Evolutionary conservation across 2,797 vertebrate species (phyloP).

Genomic region (Pempheris klunzingeri): DNA sequence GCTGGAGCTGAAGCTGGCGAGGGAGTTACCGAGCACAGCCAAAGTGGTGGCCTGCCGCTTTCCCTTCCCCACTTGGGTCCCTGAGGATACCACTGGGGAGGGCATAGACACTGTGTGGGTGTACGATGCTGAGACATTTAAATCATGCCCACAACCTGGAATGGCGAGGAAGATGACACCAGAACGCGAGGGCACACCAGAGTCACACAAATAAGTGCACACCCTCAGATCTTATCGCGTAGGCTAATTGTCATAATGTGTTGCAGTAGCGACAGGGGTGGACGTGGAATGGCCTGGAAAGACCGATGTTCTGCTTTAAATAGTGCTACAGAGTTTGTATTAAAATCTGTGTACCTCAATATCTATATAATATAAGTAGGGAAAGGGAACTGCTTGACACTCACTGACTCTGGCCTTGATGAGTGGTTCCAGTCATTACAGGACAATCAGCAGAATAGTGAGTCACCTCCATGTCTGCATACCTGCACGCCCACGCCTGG

Average conservation of each 20-base stretch:
- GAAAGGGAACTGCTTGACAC: neutral
- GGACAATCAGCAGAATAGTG: neutral
- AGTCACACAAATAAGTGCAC: constrained; percentile 18
- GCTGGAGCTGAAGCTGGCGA: constrained; percentile 91
- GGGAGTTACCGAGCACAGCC: constrained; percentile 86
- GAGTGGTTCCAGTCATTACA: neutral
- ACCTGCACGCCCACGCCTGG: neutral
- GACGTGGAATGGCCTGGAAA: neutral
- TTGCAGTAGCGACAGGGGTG: neutral
- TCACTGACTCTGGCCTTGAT: neutral
- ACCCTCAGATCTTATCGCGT: neutral
- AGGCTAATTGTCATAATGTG: neutral
- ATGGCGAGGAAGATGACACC: constrained; percentile 3
- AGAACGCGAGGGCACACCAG: constrained; percentile 6
- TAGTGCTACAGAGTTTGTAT: neutral
- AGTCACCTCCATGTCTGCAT: neutral
- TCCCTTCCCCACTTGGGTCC: constrained; percentile 94
- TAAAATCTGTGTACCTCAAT: neutral
- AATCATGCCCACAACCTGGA: constrained; percentile 46
- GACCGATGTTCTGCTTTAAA: neutral
- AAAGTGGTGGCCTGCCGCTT: constrained; percentile 96
- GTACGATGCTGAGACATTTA: constrained; percentile 86
- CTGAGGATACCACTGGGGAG: constrained; percentile 87
- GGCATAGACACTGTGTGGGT: constrained; percentile 95
- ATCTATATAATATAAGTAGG: neutral